A percentile compares a stretch with the other conserved stretches of the same genome.
Evolutionary conservation across 2,113 vertebrate species (phyloP).

Genomic region (Cryptomyrus ogoouensis): DNA sequence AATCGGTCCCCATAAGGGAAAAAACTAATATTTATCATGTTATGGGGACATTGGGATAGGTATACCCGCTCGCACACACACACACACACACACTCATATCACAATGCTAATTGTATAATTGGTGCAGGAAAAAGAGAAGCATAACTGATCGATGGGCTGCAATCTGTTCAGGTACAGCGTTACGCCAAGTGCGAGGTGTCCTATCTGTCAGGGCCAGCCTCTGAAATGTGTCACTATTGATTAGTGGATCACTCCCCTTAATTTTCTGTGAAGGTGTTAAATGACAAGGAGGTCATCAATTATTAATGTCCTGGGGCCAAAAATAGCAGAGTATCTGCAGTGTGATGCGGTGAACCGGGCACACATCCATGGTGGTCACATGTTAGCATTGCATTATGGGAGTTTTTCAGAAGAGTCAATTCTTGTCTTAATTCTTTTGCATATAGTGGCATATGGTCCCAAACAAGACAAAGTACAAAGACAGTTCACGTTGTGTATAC

Average conservation of each 20-base stretch:
- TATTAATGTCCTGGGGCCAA: background rate
- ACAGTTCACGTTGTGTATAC: background rate
- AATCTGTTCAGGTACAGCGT: background rate
- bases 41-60: too few relatives aligned
- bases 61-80: too few relatives aligned
- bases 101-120: background rate
- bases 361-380: background rate
- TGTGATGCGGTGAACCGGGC: background rate
- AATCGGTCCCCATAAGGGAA: too few relatives aligned
- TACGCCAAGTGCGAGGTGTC: background rate
- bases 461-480: background rate
- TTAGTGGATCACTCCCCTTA: background rate
- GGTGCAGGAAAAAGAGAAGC: background rate
- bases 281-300: constrained; percentile 1
- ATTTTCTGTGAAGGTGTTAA: constrained; percentile 11
- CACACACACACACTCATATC: background rate
- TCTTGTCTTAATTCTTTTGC: background rate
- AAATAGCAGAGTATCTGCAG: constrained; percentile 1
- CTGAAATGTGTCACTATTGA: constrained; percentile 8
- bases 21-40: too few relatives aligned
- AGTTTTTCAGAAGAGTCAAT: background rate
- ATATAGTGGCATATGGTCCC: background rate
- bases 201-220: background rate
- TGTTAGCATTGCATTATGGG: background rate
- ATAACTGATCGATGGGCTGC: background rate